A percentile compares a stretch with the other conserved stretches of the same genome.
Evolutionary conservation across 1,140 invertebrate species (phyloP).

Genomic region (Globodera ellingtonae): DNA sequence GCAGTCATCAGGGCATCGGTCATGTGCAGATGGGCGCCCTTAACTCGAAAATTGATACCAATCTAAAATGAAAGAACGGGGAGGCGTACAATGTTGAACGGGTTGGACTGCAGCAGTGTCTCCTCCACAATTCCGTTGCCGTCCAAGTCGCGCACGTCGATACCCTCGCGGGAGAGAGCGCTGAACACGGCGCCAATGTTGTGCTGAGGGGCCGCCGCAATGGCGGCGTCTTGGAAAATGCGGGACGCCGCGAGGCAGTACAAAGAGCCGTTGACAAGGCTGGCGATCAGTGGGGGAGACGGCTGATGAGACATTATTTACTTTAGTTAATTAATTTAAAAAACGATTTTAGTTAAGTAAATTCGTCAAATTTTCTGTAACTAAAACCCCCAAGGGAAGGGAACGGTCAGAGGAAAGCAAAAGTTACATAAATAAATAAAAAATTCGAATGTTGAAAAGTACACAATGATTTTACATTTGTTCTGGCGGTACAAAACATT

Average conservation of each 20-base stretch:
- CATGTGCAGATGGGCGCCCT: constrained; percentile 93
- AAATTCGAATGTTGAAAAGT: too few relatives aligned
- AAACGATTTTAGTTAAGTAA: too few relatives aligned
- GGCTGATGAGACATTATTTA: constrained; percentile 73
- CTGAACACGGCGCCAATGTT: constrained; percentile 80
- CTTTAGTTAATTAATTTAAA: too few relatives aligned
- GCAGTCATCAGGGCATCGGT: constrained; percentile 94
- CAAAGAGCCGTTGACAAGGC: constrained; percentile 88
- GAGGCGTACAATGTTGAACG: constrained; percentile 82
- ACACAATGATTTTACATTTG: too few relatives aligned
- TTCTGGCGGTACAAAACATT: too few relatives aligned
- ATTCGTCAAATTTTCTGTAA: too few relatives aligned
- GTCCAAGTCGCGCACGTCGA: constrained; percentile 80
- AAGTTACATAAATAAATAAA: constrained; percentile 74
- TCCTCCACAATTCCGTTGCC: constrained; percentile 90
- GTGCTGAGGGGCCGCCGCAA: constrained; percentile 83
- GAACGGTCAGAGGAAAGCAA: too few relatives aligned
- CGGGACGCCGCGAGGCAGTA: constrained; percentile 92
- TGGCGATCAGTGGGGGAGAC: constrained; percentile 87
- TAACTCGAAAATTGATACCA: constrained; percentile 3
- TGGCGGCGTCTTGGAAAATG: constrained; percentile 94
- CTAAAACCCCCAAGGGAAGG: too few relatives aligned
- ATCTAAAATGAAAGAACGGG: constrained; percentile 13
- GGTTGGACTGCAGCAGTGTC: constrained; percentile 90
- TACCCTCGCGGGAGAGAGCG: constrained; percentile 85